These are phyloP conservation scores for Empidonax traillii DNA, from an alignment of 2,113 vertebrate genomes.

Conservation along the genomic window DNA sequence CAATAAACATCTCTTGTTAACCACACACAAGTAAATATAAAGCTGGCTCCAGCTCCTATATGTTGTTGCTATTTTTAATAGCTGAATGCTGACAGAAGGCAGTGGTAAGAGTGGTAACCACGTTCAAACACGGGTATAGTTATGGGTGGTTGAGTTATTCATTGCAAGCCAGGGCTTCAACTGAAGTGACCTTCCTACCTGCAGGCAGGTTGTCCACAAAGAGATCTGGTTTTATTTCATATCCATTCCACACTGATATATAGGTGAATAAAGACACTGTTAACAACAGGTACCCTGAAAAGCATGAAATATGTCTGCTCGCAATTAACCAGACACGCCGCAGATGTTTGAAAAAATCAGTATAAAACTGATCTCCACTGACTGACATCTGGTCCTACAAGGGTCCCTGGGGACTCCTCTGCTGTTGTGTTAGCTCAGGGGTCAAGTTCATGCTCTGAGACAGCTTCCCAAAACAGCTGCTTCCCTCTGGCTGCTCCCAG, in stretches of 20 bases:
- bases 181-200: not conserved
- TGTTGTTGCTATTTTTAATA: not conserved
- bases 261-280: not conserved
- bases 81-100: not conserved
- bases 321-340: not conserved
- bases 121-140: not conserved
- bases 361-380: not conserved
- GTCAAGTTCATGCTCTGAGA: not conserved
- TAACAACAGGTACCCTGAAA: not conserved
- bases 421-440: not conserved
- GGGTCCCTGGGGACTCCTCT: not conserved
- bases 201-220: not conserved
- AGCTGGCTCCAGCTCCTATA: not conserved
- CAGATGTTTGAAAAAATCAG: constrained; percentile 12
- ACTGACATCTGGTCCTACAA: not conserved
- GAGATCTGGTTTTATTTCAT: not conserved
- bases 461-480: not conserved
- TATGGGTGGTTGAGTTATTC: not conserved
- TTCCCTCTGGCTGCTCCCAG: not conserved
- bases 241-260: not conserved
- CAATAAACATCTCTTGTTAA: not conserved
- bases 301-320: not conserved
- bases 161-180: not conserved
- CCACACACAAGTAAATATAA: not conserved
- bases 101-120: not conserved